Percentiles rank a stretch among this genome's conserved stretches.
phyloP scores from a whole-genome alignment of 2,797 vertebrate species.

The Sebastes steindachneri region DNA sequence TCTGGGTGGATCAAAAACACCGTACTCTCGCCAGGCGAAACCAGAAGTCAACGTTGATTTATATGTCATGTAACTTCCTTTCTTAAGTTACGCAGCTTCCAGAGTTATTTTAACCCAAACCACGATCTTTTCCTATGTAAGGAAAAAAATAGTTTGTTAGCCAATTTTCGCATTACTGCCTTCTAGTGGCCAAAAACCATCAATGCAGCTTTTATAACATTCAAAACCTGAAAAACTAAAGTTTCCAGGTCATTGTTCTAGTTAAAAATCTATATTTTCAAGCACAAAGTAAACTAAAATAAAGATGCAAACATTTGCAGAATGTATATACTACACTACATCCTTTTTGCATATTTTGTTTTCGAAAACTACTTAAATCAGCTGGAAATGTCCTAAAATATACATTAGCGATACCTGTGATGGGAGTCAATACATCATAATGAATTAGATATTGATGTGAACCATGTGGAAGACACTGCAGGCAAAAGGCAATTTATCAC shows the following conservation, averaged over 20 bases:
- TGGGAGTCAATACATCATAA: slow-evolving; percentile 63
- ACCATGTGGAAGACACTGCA: slow-evolving; percentile 63
- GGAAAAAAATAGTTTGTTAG: background rate
- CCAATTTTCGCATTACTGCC: background rate
- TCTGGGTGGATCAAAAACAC: no score
- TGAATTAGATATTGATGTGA: slow-evolving; percentile 69
- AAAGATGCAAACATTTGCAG: background rate
- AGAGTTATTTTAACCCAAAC: no score
- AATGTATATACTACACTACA: background rate
- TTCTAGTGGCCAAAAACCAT: background rate
- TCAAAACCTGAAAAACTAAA: background rate
- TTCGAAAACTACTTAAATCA: slow-evolving; percentile 13
- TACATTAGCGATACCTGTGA: slow-evolving; percentile 43
- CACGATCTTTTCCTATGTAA: background rate
- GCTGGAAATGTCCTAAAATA: slow-evolving; percentile 40
- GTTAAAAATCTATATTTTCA: background rate
- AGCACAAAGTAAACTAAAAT: background rate
- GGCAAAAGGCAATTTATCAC: slow-evolving; percentile 62
- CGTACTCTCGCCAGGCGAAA: no score
- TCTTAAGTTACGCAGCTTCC: no score
- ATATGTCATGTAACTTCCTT: no score
- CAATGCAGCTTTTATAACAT: background rate
- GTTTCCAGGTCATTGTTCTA: fast-evolving
- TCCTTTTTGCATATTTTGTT: slow-evolving; percentile 1
- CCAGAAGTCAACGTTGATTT: no score